Conservation (phyloP, 2,888 invertebrate genomes). For the Xestia c-nigrum region DNA sequence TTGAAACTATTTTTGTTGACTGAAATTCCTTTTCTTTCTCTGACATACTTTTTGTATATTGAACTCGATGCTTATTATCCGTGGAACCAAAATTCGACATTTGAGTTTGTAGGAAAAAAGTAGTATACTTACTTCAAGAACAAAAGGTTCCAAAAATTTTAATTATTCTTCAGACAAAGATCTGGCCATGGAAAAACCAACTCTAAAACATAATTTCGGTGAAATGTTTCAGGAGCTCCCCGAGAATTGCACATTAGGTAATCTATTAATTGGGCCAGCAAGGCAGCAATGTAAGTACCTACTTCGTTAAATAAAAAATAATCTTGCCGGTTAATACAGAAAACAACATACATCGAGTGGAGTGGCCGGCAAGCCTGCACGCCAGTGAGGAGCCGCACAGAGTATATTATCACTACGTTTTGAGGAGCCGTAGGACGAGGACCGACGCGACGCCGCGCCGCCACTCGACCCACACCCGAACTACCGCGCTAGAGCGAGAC, state of each 20-base stretch:
- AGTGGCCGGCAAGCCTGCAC: slow-evolving; percentile 34
- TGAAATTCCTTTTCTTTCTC: neutral
- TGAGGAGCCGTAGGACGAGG: slow-evolving; percentile 39
- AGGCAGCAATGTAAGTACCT: neutral
- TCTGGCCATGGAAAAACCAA: neutral
- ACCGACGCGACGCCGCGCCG: slow-evolving; percentile 45
- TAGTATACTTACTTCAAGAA: neutral
- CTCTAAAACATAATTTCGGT: slow-evolving; percentile 4
- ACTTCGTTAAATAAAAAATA: neutral
- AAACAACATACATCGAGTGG: slow-evolving; percentile 36
- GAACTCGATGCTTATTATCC: too few species aligned
- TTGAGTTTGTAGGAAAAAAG: neutral
- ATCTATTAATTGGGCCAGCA: neutral
- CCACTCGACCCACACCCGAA: slow-evolving; percentile 44
- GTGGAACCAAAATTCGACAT: neutral
- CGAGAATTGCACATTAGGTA: neutral
- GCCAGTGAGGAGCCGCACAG: slow-evolving; percentile 1
- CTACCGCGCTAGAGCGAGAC: slow-evolving; percentile 72
- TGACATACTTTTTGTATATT: neutral
- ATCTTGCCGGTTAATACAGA: slow-evolving; percentile 22
- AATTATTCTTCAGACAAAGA: neutral
- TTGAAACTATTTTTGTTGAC: neutral
- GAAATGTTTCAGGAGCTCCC: slow-evolving; percentile 25
- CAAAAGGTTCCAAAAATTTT: neutral
- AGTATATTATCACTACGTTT: too few species aligned